phyloP scores from a whole-genome alignment of 2,113 vertebrate genomes.

The Daubentonia madagascariensis region DNA sequence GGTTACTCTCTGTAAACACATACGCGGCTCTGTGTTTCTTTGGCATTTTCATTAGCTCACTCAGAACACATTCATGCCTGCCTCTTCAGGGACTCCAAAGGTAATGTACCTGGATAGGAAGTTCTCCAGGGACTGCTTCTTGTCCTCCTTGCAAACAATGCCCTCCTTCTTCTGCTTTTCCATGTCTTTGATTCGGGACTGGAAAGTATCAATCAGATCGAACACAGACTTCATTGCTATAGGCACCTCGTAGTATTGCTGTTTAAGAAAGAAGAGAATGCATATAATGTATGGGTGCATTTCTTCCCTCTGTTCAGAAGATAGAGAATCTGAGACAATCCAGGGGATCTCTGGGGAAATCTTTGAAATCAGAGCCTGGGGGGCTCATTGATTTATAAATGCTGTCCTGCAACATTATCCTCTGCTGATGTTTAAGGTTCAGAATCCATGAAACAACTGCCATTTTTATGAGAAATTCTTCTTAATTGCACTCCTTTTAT shows the following conservation, averaged over 20 bases:
- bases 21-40: not conserved
- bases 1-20: not conserved
- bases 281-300: not conserved
- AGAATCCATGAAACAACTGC: not conserved
- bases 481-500: not conserved
- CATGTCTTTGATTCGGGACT: conserved; percentile 98
- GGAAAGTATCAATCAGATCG: conserved; percentile 95
- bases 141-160: conserved; percentile 95
- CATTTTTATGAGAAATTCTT: conserved; percentile 14
- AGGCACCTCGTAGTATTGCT: conserved; percentile 99
- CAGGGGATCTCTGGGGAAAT: not conserved
- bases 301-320: not conserved
- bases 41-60: not conserved
- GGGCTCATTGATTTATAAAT: not conserved
- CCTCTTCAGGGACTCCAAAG: not conserved
- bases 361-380: not conserved
- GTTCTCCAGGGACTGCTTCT: conserved; percentile 96
- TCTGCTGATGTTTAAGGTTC: not conserved
- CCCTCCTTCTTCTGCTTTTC: conserved; percentile 97
- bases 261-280: conserved; percentile 56
- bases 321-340: not conserved
- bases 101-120: conserved; percentile 93
- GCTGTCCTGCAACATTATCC: not conserved
- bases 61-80: not conserved
- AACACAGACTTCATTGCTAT: conserved; percentile 98